A percentile compares a stretch with the other conserved stretches of the same genome.
Evolutionary conservation across 2,888 invertebrate genomes (phyloP).

Genomic region (Heliconius sara): DNA sequence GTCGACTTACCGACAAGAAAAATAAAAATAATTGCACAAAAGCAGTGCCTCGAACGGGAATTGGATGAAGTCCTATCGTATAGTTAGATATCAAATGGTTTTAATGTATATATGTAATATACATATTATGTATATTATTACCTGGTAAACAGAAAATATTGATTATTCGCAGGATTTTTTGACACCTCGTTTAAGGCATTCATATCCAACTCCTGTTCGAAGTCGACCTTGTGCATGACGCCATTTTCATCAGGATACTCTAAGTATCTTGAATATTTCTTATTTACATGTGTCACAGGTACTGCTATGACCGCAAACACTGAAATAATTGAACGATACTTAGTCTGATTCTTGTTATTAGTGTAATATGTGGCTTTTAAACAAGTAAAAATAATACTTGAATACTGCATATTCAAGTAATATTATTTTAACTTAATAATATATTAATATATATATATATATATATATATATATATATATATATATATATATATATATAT

Average conservation of each 20-base stretch:
- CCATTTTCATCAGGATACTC: constrained; percentile 59
- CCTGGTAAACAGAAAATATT: constrained; percentile 57
- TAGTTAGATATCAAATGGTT: not conserved
- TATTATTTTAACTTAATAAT: too few species aligned
- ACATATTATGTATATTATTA: constrained; percentile 42
- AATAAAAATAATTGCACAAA: too few species aligned
- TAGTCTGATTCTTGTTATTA: too few species aligned
- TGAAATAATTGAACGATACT: constrained; percentile 46
- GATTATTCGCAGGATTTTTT: constrained; percentile 60
- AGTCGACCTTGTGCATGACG: constrained; percentile 56
- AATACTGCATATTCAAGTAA: not conserved
- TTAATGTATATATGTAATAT: not conserved
- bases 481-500: too few species aligned
- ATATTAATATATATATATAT: too few species aligned
- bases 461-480: too few species aligned
- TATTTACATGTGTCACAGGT: constrained; percentile 42
- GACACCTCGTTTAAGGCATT: constrained; percentile 54
- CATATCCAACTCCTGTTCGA: constrained; percentile 57
- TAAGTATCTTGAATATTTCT: constrained; percentile 56
- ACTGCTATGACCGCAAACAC: constrained; percentile 46
- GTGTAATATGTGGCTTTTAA: not conserved
- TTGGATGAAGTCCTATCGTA: not conserved
- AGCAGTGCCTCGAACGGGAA: too few species aligned
- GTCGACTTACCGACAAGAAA: too few species aligned
- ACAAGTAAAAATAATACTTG: not conserved